Evolutionary conservation across 1,140 invertebrate genomes (phyloP).

Genomic region (Aricia agestis): DNA sequence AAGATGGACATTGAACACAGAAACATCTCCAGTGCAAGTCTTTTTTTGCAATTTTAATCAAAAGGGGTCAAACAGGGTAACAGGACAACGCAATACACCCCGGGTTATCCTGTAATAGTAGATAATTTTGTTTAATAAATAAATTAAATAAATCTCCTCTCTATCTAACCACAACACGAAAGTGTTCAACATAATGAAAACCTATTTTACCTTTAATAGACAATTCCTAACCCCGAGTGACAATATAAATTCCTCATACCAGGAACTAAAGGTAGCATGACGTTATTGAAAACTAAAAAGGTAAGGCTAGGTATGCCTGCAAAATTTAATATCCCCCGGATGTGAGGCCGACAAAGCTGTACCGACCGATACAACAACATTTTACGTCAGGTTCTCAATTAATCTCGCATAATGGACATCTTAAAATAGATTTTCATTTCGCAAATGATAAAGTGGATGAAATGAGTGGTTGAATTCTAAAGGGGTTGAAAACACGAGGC

Average conservation of each 20-base stretch:
- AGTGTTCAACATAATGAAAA: too few relatives aligned
- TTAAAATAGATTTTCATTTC: not conserved
- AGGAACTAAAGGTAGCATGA: not conserved
- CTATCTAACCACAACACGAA: too few relatives aligned
- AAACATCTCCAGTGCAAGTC: too few relatives aligned
- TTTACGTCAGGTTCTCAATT: not conserved
- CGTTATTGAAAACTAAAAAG: slow-evolving; percentile 3
- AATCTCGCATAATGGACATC: not conserved
- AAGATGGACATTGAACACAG: too few relatives aligned
- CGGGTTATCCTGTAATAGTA: too few relatives aligned
- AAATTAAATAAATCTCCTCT: too few relatives aligned
- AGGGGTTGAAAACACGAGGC: too few relatives aligned
- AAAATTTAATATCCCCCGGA: not conserved
- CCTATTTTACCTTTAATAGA: not conserved
- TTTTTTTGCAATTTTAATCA: too few relatives aligned
- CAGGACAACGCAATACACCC: too few relatives aligned
- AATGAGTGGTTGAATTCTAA: too few relatives aligned
- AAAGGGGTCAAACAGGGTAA: too few relatives aligned
- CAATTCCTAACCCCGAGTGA: not conserved
- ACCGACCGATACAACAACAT: not conserved
- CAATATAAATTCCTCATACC: not conserved
- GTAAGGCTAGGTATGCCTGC: not conserved
- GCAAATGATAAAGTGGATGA: not conserved
- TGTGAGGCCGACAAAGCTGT: not conserved
- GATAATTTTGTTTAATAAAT: too few relatives aligned